A percentile compares a stretch with the other conserved stretches of the same genome.
phyloP scores from a whole-genome alignment of 2,797 vertebrate species.

The Lerista edwardsae region DNA sequence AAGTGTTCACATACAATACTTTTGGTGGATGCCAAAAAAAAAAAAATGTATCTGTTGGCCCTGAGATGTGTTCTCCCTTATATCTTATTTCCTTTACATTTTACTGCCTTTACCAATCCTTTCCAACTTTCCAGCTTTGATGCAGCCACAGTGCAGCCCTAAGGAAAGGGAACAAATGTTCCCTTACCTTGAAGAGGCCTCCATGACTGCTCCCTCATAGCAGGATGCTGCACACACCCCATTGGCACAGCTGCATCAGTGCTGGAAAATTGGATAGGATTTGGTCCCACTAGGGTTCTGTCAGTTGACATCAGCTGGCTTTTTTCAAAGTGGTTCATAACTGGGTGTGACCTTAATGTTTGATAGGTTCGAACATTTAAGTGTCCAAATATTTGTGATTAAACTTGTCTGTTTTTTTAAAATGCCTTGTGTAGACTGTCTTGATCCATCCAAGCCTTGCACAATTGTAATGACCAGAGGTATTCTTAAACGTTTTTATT shows the following conservation, averaged over 20 bases:
- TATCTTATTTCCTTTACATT: no score
- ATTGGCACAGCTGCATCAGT: no score
- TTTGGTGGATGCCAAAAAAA: background rate
- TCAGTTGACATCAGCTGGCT: background rate
- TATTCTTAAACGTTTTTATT: no score
- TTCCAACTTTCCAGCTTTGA: no score
- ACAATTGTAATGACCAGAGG: constrained; percentile 1
- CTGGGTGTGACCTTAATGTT: background rate
- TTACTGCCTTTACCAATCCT: no score
- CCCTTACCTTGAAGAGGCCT: no score
- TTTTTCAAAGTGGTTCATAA: background rate
- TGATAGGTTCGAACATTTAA: background rate
- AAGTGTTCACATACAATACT: background rate
- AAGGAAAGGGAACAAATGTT: no score
- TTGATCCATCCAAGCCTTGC: background rate
- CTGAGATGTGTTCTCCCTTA: background rate
- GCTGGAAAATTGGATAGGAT: no score
- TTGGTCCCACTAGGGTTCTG: background rate
- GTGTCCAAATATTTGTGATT: constrained; percentile 13
- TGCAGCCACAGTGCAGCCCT: no score
- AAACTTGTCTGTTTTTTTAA: background rate
- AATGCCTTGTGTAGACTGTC: background rate
- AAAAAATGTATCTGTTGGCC: background rate
- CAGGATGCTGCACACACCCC: no score
- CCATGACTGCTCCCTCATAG: no score